Percentiles rank a stretch among this genome's conserved stretches.
Evolutionary conservation across 2,888 invertebrate genomes (phyloP).

Genomic region (Cecidostiba fungosa): DNA sequence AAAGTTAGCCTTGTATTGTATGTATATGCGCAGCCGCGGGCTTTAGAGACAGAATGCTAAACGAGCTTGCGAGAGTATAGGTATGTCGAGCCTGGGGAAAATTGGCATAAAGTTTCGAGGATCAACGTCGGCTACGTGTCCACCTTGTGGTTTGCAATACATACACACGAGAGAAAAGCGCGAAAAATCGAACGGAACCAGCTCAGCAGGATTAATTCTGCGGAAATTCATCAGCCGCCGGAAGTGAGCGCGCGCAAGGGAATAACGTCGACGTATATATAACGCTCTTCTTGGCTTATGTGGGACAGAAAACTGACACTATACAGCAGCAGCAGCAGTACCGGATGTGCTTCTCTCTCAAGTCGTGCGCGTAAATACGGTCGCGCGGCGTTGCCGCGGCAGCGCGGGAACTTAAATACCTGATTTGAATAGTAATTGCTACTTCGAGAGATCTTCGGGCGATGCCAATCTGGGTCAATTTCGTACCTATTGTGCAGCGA

Average conservation of each 20-base stretch:
- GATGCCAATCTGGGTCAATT: slow-evolving; percentile 43
- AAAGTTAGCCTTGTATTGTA: not conserved
- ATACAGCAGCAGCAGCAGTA: no score
- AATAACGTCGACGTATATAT: no score
- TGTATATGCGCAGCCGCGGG: not conserved
- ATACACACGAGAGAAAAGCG: no score
- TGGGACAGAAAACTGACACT: no score
- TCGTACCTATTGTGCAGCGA: slow-evolving; percentile 14
- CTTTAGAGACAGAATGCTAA: not conserved
- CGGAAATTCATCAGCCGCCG: no score
- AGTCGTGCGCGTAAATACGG: not conserved
- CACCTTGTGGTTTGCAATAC: no score
- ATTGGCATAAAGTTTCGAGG: not conserved
- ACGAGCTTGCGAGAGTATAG: not conserved
- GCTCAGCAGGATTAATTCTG: no score
- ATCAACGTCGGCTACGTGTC: not conserved
- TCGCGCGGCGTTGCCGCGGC: not conserved
- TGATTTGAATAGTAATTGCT: slow-evolving; percentile 59
- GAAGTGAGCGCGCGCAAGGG: no score
- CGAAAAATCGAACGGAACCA: no score
- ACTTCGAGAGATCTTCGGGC: slow-evolving; percentile 20
- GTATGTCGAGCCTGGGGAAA: not conserved
- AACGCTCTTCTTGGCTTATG: no score
- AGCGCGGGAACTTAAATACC: slow-evolving; percentile 27
- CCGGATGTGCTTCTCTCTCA: not conserved